A percentile compares a stretch with the other conserved stretches of the same genome.
phyloP scores from a whole-genome alignment of 2,797 vertebrate genomes.

The Sphenopsis melanotis region DNA sequence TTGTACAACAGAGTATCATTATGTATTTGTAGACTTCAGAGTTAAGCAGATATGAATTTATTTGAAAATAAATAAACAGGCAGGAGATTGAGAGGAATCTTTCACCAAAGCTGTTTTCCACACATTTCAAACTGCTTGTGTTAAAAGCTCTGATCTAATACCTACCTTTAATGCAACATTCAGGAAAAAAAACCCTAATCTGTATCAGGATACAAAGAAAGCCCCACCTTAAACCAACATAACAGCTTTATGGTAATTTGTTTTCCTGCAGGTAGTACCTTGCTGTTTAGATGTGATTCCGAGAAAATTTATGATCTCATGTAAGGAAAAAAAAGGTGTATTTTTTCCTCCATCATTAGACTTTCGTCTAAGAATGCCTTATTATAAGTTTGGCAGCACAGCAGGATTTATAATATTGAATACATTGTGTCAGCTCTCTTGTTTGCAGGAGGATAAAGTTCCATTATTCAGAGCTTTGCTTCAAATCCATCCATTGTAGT shows the following conservation, averaged over 20 bases:
- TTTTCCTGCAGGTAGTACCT: neutral
- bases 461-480: conserved; percentile 36
- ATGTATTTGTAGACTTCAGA: neutral
- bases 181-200: neutral
- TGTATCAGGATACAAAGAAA: neutral
- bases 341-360: neutral
- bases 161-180: neutral
- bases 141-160: neutral
- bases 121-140: neutral
- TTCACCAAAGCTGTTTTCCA: neutral
- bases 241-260: neutral
- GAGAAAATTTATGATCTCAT: neutral
- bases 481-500: conserved; percentile 4
- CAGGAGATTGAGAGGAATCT: neutral
- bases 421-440: conserved; percentile 25
- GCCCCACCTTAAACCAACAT: neutral
- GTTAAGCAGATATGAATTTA: neutral
- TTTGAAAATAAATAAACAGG: neutral
- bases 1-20: neutral
- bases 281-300: neutral
- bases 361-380: neutral
- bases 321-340: neutral
- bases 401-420: neutral
- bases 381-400: conserved; percentile 22
- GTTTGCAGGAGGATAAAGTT: conserved; percentile 32